Percentiles rank a stretch among this genome's conserved stretches.
Conservation (phyloP, 2,113 vertebrate species). For the Lycocorax pyrrhopterus region DNA sequence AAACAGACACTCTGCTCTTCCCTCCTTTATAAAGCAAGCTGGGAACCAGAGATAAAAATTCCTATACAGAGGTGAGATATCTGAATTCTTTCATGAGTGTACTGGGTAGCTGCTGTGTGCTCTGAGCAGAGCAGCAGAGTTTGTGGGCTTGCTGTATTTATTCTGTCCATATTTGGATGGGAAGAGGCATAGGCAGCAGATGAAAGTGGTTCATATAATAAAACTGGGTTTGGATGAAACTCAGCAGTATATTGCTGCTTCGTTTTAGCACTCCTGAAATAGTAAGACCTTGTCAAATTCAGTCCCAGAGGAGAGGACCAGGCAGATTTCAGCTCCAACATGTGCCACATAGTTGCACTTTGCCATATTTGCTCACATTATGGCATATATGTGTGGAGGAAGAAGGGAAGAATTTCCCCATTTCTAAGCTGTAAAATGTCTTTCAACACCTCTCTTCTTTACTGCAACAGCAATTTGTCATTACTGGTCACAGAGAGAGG, state of each 20-base stretch:
- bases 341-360: constrained; percentile 27
- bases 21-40: neutral
- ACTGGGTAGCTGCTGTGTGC: neutral
- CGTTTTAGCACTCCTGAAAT: constrained; percentile 37
- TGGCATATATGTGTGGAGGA: neutral
- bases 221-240: constrained; percentile 37
- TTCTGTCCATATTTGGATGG: constrained; percentile 43
- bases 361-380: constrained; percentile 48
- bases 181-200: constrained; percentile 34
- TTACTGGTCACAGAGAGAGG: neutral
- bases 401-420: neutral
- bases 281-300: constrained; percentile 44
- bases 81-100: neutral
- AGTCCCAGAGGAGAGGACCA: neutral
- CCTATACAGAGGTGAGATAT: neutral
- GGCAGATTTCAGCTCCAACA: constrained; percentile 3
- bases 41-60: neutral
- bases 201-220: constrained; percentile 34
- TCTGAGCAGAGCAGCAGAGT: neutral
- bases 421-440: constrained; percentile 30
- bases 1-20: neutral
- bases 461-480: neutral
- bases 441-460: constrained; percentile 17
- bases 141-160: constrained; percentile 35
- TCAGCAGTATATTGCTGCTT: constrained; percentile 15